phyloP scores from a whole-genome alignment of 2,888 invertebrate genomes.

The Altica lythri region DNA sequence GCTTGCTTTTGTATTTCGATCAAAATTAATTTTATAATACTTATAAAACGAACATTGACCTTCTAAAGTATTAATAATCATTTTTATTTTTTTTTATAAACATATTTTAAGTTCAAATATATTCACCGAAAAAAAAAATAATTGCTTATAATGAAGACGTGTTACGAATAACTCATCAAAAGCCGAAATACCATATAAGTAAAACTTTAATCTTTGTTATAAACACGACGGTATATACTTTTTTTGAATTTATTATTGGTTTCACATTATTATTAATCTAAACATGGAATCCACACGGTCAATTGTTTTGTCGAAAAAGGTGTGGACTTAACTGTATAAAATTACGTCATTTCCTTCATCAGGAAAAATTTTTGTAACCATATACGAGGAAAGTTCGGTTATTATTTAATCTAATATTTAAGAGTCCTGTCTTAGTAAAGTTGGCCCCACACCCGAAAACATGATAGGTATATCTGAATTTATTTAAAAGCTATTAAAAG shows the following conservation, averaged over 20 bases:
- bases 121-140: conserved; percentile 5
- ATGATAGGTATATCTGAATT: too few relatives aligned
- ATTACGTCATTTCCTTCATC: conserved; percentile 42
- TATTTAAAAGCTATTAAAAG: too few relatives aligned
- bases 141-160: conserved; percentile 22
- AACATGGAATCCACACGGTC: conserved; percentile 43
- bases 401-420: too few relatives aligned
- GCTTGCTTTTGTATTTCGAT: too few relatives aligned
- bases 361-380: too few relatives aligned
- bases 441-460: too few relatives aligned
- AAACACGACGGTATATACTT: conserved; percentile 32
- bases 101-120: too few relatives aligned
- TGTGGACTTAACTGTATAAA: conserved; percentile 44
- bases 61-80: too few relatives aligned
- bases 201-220: conserved; percentile 28
- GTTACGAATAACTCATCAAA: conserved; percentile 32
- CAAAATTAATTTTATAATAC: too few relatives aligned
- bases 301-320: conserved; percentile 47
- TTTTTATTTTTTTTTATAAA: conserved; percentile 5
- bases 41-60: too few relatives aligned
- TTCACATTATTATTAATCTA: conserved; percentile 44
- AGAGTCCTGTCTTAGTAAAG: too few relatives aligned
- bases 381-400: too few relatives aligned
- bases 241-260: conserved; percentile 40
- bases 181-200: conserved; percentile 35